These are phyloP conservation scores for Chloroceryle aenea DNA, from an alignment of 2,113 vertebrate genomes.

Conservation along the genomic window DNA sequence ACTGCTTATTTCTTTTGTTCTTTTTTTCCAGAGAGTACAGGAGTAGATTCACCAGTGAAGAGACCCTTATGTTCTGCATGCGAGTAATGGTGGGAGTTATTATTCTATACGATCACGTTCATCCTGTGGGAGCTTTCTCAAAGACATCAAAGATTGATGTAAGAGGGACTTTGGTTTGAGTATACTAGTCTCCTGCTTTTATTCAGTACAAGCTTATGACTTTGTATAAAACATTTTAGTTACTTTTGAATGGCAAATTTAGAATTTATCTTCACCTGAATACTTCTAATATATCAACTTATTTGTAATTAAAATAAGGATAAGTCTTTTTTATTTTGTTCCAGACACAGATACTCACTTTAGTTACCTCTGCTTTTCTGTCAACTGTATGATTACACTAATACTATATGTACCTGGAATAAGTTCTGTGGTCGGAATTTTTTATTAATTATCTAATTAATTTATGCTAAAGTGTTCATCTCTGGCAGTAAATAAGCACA, in stretches of 20 bases:
- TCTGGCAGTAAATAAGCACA: not conserved
- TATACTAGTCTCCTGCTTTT: not conserved
- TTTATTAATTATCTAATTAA: not conserved
- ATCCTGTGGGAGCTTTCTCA: slow-evolving; percentile 97
- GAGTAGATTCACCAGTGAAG: slow-evolving; percentile 94
- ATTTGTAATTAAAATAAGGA: not conserved
- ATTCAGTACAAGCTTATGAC: not conserved
- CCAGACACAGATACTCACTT: not conserved
- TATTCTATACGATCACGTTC: slow-evolving; percentile 97
- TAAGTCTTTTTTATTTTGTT: not conserved
- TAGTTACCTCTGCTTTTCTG: not conserved
- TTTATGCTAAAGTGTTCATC: not conserved
- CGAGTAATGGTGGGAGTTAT: slow-evolving; percentile 98
- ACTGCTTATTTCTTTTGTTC: not conserved
- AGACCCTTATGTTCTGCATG: slow-evolving; percentile 97
- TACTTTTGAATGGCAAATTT: not conserved
- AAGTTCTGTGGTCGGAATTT: not conserved
- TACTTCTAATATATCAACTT: not conserved
- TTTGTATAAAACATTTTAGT: not conserved
- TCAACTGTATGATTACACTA: not conserved
- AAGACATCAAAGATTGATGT: slow-evolving; percentile 98
- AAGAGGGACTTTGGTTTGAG: slow-evolving; percentile 64
- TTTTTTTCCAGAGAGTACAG: slow-evolving; percentile 88
- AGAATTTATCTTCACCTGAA: not conserved
- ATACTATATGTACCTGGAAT: not conserved